phyloP scores from a whole-genome alignment of 2,113 vertebrate genomes.

The Eulemur macaco region DNA sequence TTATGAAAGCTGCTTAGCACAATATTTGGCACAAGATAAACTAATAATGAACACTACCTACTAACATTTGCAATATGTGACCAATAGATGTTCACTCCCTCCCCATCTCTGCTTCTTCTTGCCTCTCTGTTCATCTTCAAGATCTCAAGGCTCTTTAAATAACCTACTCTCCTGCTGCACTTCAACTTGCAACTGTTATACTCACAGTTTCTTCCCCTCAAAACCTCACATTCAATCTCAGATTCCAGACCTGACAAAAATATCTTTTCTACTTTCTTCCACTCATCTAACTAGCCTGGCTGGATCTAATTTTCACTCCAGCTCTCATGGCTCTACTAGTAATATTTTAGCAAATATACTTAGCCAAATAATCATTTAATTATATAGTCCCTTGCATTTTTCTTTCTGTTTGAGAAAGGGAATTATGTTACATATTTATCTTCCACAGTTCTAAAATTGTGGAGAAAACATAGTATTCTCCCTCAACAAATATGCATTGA shows the following conservation, averaged over 20 bases:
- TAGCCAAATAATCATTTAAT: not conserved
- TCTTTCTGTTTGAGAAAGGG: not conserved
- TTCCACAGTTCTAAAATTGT: not conserved
- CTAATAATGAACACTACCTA: not conserved
- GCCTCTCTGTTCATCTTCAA: not conserved
- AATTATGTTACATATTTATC: not conserved
- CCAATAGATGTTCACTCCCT: not conserved
- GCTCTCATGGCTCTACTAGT: not conserved
- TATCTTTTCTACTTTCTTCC: not conserved
- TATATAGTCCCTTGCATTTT: not conserved
- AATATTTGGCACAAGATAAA: not conserved
- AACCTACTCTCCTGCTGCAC: not conserved
- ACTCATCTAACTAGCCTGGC: not conserved
- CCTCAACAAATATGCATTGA: not conserved
- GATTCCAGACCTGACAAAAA: not conserved
- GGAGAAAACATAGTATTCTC: not conserved
- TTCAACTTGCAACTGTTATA: not conserved
- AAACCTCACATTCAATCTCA: not conserved
- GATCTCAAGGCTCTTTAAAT: not conserved
- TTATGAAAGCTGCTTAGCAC: not conserved
- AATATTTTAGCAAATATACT: not conserved
- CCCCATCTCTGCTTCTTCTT: not conserved
- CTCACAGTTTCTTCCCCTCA: not conserved
- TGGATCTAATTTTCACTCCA: not conserved
- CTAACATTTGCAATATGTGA: not conserved